Conservation (phyloP, 2,888 invertebrate genomes). For the Pseudococcus jackbeardsleyi region DNA sequence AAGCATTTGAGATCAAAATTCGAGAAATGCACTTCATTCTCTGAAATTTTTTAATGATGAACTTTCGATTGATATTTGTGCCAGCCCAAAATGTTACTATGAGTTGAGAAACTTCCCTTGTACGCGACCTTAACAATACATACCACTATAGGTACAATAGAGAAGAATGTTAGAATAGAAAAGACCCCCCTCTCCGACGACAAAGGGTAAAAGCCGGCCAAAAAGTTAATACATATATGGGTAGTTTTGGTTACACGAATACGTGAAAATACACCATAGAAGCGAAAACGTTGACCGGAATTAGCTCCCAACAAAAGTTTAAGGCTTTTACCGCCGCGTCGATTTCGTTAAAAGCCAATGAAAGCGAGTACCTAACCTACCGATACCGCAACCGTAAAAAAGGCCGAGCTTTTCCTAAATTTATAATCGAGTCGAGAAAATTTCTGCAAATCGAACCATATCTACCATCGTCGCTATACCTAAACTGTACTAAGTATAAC, state of each 20-base stretch:
- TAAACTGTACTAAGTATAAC: background rate
- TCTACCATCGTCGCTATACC: background rate
- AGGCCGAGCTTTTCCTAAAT: constrained; percentile 25
- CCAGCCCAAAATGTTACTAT: no score
- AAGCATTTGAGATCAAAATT: no score
- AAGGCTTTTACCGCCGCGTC: constrained; percentile 57
- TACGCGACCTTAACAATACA: no score
- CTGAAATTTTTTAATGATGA: no score
- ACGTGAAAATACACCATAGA: background rate
- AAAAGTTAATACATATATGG: constrained; percentile 40
- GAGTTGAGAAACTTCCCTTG: no score
- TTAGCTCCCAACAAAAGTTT: constrained; percentile 59
- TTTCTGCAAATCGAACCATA: constrained; percentile 18
- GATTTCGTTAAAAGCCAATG: constrained; percentile 51
- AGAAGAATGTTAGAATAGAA: background rate
- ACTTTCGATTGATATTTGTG: no score
- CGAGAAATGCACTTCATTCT: no score
- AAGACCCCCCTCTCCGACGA: background rate
- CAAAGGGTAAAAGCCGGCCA: background rate
- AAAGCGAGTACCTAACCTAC: constrained; percentile 31
- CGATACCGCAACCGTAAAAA: constrained; percentile 52
- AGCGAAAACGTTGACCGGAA: constrained; percentile 58
- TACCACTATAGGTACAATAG: no score
- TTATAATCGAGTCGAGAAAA: constrained; percentile 36
- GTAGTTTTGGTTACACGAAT: background rate